Percentiles rank a stretch among this genome's conserved stretches.
These are phyloP conservation scores for Hydroisotoma schaefferi DNA, from an alignment of 2,888 invertebrate genomes.

Conservation along the genomic window DNA sequence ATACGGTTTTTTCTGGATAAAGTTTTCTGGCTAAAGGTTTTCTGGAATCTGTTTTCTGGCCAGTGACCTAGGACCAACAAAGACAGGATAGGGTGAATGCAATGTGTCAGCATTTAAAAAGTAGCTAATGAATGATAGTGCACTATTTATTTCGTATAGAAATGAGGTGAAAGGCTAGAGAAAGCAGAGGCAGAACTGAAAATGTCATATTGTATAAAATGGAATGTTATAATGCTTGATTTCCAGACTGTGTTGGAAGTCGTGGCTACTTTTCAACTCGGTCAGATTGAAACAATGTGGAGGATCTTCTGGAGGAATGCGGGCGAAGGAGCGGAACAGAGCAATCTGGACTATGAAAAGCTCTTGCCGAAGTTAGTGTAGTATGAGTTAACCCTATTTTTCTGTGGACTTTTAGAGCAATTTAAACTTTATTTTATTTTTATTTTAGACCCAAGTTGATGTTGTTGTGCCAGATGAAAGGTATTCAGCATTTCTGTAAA, in stretches of 20 bases:
- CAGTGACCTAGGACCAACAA: too few relatives aligned
- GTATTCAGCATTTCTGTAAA: constrained; percentile 74
- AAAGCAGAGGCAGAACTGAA: too few relatives aligned
- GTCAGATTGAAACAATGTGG: constrained; percentile 84
- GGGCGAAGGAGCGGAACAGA: constrained; percentile 9
- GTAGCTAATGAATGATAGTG: background rate
- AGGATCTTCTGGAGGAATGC: constrained; percentile 79
- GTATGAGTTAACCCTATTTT: background rate
- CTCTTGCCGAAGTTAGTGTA: constrained; percentile 65
- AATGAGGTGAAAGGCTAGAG: too few relatives aligned
- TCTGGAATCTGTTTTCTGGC: too few relatives aligned
- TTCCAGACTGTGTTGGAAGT: constrained; percentile 78
- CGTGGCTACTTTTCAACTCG: constrained; percentile 84
- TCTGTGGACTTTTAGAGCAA: background rate
- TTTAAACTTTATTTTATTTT: constrained; percentile 15
- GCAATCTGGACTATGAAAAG: constrained; percentile 64
- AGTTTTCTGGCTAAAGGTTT: too few relatives aligned
- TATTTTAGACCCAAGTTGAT: constrained; percentile 62
- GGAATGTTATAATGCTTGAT: constrained; percentile 9
- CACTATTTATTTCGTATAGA: too few relatives aligned
- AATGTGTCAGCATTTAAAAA: background rate
- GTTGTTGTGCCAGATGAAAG: constrained; percentile 65
- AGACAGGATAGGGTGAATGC: too few relatives aligned
- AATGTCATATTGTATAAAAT: background rate
- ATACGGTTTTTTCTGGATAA: too few relatives aligned